Evolutionary conservation across 2,888 invertebrate genomes (phyloP), one percentile per base, ranked within the genome.

Genomic region (Furcula furcula): DNA sequence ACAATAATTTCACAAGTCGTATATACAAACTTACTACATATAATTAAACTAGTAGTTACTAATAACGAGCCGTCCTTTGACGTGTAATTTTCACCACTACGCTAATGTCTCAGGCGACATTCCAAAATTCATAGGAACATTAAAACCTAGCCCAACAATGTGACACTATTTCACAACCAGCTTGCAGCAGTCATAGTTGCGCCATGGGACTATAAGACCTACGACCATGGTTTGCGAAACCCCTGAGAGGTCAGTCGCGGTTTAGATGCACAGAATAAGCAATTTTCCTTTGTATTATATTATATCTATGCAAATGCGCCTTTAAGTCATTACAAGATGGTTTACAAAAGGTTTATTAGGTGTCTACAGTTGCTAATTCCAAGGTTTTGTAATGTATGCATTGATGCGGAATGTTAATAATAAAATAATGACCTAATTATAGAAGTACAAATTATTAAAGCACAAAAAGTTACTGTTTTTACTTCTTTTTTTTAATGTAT

Each of bases 221-320:
- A 14, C 52, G 55, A 39, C 62, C 52, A 61, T 57, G 57, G 46
- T 64, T 76, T 76, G 68, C 74, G 74, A 75, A 74, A 76, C 57
- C 46, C 49, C 56, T 48, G 39, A 62, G 65, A 74, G 75, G 76
- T 76, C 71, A 73, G 40, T 40, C 42, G 33, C 23, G 26, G 48
- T 36, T 46, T 34, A 50, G 55, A 68, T 64, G 66, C 53, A 60
- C 58, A 36, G 62, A 61, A 64, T 65, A 50, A 52, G 55, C 65
- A 59, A 60, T 68, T 65, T 65, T 61, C 62, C 68, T 67, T 68
- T 68, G 63, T 66, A 60, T 60, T 58, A 59, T 54, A 61, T 60
- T 67, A 65, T n/a, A n/a, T 65, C 64, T 62, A 65, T 64, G 67
- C 50, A 61, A 67, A 68, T 65, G 36, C 37, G 39, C 29, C 37